A percentile compares a stretch with the other conserved stretches of the same genome.
These are phyloP conservation scores for Lophotis ruficrista DNA, from an alignment of 2,113 vertebrate genomes.

Conservation along the genomic window DNA sequence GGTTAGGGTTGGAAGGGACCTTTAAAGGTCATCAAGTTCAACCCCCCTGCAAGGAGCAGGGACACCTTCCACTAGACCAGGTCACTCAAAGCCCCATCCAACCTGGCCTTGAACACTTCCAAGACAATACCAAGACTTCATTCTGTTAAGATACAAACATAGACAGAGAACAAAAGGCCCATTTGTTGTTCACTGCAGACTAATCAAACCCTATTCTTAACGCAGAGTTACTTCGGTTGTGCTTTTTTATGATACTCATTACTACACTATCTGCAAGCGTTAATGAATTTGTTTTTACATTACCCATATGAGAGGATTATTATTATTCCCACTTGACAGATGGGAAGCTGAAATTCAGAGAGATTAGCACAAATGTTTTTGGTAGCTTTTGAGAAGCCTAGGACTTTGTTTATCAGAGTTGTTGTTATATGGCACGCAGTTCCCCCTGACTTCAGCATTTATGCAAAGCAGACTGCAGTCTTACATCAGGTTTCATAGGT, in stretches of 20 bases:
- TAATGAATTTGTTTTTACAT: conserved; percentile 57
- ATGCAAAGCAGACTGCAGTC: neutral
- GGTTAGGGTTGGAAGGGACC: no score
- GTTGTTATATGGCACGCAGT: neutral
- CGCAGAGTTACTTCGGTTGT: conserved; percentile 9
- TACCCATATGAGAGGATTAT: conserved; percentile 38
- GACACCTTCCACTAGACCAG: no score
- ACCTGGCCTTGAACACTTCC: no score
- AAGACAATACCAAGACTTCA: neutral
- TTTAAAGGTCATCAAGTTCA: no score
- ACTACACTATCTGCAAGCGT: neutral
- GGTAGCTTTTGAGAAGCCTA: neutral
- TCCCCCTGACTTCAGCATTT: conserved; percentile 20
- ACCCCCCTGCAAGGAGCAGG: no score
- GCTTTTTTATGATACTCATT: conserved; percentile 13
- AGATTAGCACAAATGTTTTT: neutral
- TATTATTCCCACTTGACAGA: conserved; percentile 56
- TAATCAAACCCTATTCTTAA: neutral
- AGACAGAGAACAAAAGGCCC: neutral
- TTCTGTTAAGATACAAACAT: neutral
- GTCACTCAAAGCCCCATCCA: no score
- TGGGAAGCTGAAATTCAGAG: conserved; percentile 33
- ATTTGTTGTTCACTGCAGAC: neutral
- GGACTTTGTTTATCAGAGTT: neutral
- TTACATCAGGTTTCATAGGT: neutral